Evolutionary conservation across 2,888 invertebrate genomes (phyloP), one percentile per base, ranked within the genome.

Genomic region (Polylopha cassiicola): DNA sequence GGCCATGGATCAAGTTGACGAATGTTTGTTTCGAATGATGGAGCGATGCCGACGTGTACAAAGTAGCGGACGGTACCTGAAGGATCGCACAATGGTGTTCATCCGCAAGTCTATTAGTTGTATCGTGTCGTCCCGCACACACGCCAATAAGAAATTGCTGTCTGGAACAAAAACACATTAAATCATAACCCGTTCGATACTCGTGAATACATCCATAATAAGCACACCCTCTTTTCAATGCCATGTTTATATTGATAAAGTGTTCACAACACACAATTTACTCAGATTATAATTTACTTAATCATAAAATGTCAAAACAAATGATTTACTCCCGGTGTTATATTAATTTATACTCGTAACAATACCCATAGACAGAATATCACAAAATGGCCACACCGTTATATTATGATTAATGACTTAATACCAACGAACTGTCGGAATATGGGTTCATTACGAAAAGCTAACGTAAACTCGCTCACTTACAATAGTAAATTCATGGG

Each of bases 81-180:
- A 97, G 41, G 95, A 93, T 49, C 92, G 90, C 47, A 96, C 89
- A 46, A 98, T 94, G 76, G 94, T 92, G 84, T 95, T 97, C 92
- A 94, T 96, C 68, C 99, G 89, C 50, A 99, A 88, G 85, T 99
- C 99, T 71, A 99, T 90, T 39, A 98, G 87, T 73, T 95, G 95
- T 57, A 99, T 89, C 10, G 96, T 95, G 81, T 99, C 98, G 76
- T 99, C 99, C 58, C 99, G 88, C 36, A 97, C 95, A 73, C 98
- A 98, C 64, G 94, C 93, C 64, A 99, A 85, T 53, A 99, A 88
- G 75, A 93, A 94, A 80, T 93, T 93, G 57, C 92, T 91, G 87
- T 98, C 98, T 95, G 89, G 60, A 82, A 86, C 68, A 65, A 71
- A 50, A 58, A 31, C 38, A 38, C 15, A 22, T 1, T 24, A 13